Evolutionary conservation across 2,888 invertebrate genomes (phyloP), one percentile per base, ranked within the genome.

Genomic region (Pachymerium ferrugineum): DNA sequence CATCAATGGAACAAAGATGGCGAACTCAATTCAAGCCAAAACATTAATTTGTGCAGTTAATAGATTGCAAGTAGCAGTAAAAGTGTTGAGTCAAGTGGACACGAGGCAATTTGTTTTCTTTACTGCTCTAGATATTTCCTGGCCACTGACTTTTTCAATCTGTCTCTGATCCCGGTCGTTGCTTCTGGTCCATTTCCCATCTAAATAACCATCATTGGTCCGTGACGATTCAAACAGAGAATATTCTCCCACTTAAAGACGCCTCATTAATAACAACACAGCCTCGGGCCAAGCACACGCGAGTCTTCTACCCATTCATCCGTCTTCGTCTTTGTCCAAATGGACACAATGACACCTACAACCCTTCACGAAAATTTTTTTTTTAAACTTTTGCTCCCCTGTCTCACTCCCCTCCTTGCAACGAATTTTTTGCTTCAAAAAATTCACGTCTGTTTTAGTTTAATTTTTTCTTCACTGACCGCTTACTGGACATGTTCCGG

Each of bases 11-110:
- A 47, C 47, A 47, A 47, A 47, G 47, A 47, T 47, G 47, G 47
- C 47, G 47, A 47, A 47, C 47, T 47, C 47, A 47, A 47, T 47
- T 47, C 47, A 47, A 47, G 47, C 47, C 47, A 47, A 47, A 47
- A 47, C 47, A 47, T 47, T 47, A 47, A 47, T 47, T 47, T 47
- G 47, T 47, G 47, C 47, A 47, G 19, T 47, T 47, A 47, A 47
- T 47, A 47, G 47, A 47, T 47, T 47, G 47, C 47, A 47, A 47
- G 47, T 47, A 47, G 47, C 47, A 47, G 47, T 47, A 47, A 47
- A 47, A 47, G 47, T 47, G 47, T 47, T 47, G 47, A 47, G 47
- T 47, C 47, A 47, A 47, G 47, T 47, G 47, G 47, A 47, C 47
- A 47, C 47, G 47, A 47, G 47, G 47, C 47, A 47, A 47, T 47